Evolutionary conservation across 2,113 vertebrate species (phyloP).

Genomic region (Marcusenius ussheri): DNA sequence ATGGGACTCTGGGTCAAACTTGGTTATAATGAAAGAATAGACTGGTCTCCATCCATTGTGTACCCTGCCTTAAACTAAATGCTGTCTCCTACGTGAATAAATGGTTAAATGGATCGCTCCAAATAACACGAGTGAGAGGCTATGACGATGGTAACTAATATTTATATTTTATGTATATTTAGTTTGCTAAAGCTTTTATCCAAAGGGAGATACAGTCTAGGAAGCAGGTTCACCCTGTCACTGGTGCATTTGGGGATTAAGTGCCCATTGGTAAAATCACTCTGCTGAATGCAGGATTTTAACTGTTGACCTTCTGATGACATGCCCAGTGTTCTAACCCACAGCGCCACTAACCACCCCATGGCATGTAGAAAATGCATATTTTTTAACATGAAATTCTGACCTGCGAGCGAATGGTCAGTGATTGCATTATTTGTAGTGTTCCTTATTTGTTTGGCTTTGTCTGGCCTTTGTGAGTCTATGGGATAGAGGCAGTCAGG

Average conservation of each 20-base stretch:
- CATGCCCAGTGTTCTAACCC: background rate
- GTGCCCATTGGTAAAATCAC: background rate
- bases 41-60: background rate
- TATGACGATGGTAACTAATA: background rate
- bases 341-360: background rate
- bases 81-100: too few species aligned
- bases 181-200: background rate
- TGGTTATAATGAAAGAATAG: background rate
- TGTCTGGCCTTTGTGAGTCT: background rate
- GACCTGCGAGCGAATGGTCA: background rate
- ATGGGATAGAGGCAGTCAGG: background rate
- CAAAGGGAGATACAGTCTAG: background rate
- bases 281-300: background rate
- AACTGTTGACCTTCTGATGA: background rate
- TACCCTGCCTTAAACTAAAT: background rate
- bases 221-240: background rate
- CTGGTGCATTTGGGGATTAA: background rate
- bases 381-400: background rate
- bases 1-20: background rate
- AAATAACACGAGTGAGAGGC: background rate
- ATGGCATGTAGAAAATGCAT: background rate
- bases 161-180: background rate
- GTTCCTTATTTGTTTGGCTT: background rate
- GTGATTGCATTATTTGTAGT: background rate
- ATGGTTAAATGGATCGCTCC: background rate